phyloP scores from a whole-genome alignment of 2,797 vertebrate genomes.

The Myotis pilosus region DNA sequence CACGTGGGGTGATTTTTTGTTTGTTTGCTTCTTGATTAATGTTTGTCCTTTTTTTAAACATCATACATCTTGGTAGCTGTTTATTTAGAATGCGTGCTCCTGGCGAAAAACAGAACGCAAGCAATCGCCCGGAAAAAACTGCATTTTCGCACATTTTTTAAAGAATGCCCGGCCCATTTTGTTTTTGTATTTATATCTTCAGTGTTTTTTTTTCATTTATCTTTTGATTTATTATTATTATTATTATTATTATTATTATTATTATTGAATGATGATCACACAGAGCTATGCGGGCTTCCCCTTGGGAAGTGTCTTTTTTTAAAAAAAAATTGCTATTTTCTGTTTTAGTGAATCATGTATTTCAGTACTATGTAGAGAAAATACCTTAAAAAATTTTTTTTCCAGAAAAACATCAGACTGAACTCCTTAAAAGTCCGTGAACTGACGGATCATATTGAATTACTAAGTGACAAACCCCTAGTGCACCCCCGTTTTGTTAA shows the following conservation, averaged over 20 bases:
- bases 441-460: not conserved
- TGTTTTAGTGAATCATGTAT: not conserved
- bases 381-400: not conserved
- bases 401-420: not conserved
- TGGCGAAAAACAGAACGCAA: not conserved
- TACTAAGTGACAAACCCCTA: not conserved
- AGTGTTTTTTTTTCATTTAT: not conserved
- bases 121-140: not conserved
- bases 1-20: not conserved
- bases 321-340: not conserved
- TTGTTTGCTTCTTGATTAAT: not conserved
- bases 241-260: too few relatives aligned
- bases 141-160: not conserved
- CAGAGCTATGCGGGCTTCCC: not conserved
- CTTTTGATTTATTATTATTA: not conserved
- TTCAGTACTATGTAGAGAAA: not conserved
- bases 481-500: not conserved
- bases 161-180: not conserved
- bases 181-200: not conserved
- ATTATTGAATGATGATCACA: not conserved
- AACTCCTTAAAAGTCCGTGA: not conserved
- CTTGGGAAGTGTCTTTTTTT: not conserved
- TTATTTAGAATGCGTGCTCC: not conserved
- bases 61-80: not conserved
- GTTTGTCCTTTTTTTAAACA: not conserved